Evolutionary conservation across 2,888 invertebrate genomes (phyloP), one percentile per base, ranked within the genome.

Genomic region (Andricus curvator): DNA sequence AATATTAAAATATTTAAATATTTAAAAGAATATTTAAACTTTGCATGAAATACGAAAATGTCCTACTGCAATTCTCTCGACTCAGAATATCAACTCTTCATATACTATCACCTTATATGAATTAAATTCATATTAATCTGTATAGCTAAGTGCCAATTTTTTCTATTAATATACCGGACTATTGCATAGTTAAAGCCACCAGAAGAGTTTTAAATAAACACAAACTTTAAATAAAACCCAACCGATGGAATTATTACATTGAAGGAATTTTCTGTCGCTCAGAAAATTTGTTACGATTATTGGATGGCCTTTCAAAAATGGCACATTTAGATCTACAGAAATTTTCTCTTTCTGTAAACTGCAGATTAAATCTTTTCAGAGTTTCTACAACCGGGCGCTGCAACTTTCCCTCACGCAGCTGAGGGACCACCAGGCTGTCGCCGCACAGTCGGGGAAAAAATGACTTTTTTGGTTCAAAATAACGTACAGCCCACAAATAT

Each of bases 31-130:
- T 13, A 51, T 56, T 20, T n/a, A 20, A 20, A 20, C 9, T 60
- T 60, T 11, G 56, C 22, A 22, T 56, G 11, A 60, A 60, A 4
- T n/a, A 0, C 11, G 11, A 17, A 64, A 44, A 67, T 41, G 4
- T 67, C 11, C 20, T 5, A 22, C 37, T 22, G 37, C 13, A 85
- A 78, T 8, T 22, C 4, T 64, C 13, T 64, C 17, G 4, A 25
- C 15, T 64, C 62, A 64, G 25, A 64, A 64, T 64, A 64, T 64
- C 62, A 81, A 80, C 37, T 41, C 37, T 41, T 20, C n/a, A 67
- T 41, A 67, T n/a, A 41, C 22, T n/a, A 41, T 67, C 22, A 29
- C 17, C 20, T 22, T 67, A n/a, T 67, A n/a, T 67, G 67, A 67
- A 37, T 67, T n/a, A 67, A 67, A 67, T 37, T 67, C 67, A 67